Conservation (phyloP, 2,888 invertebrate genomes). For the Lysandra bellargus region DNA sequence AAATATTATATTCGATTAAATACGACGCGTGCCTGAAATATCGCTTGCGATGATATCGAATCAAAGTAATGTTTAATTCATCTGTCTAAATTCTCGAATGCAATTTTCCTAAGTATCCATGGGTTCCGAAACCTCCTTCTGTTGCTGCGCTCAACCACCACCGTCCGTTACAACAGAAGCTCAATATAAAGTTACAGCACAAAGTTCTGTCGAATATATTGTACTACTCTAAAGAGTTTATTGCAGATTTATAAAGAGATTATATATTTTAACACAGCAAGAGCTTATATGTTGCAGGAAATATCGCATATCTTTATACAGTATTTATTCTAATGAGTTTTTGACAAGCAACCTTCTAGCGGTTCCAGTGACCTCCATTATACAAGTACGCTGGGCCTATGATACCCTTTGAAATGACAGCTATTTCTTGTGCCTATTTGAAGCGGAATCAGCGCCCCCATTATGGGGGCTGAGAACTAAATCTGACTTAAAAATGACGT, state of each 20-base stretch:
- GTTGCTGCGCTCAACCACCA: slow-evolving; percentile 38
- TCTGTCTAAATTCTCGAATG: neutral
- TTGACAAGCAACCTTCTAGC: too few species aligned
- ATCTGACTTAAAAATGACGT: too few species aligned
- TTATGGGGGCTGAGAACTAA: too few species aligned
- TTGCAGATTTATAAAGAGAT: slow-evolving; percentile 18
- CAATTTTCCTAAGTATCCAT: neutral
- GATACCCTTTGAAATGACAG: too few species aligned
- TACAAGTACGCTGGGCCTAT: too few species aligned
- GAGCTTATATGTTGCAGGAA: slow-evolving; percentile 19
- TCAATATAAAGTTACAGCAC: slow-evolving; percentile 27
- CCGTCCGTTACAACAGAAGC: slow-evolving; percentile 54
- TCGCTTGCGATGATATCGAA: too few species aligned
- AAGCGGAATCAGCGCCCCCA: too few species aligned
- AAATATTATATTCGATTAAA: too few species aligned
- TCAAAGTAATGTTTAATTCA: neutral
- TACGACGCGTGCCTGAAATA: too few species aligned
- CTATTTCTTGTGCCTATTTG: too few species aligned
- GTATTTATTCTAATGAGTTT: neutral
- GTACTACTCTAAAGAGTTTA: slow-evolving; percentile 7
- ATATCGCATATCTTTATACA: neutral
- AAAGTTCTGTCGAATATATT: slow-evolving; percentile 22
- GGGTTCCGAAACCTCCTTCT: neutral
- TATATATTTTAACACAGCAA: slow-evolving; percentile 19
- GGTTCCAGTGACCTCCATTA: too few species aligned